Evolutionary conservation across 2,113 vertebrate species (phyloP).

Genomic region (Phylloscopus trochilus): DNA sequence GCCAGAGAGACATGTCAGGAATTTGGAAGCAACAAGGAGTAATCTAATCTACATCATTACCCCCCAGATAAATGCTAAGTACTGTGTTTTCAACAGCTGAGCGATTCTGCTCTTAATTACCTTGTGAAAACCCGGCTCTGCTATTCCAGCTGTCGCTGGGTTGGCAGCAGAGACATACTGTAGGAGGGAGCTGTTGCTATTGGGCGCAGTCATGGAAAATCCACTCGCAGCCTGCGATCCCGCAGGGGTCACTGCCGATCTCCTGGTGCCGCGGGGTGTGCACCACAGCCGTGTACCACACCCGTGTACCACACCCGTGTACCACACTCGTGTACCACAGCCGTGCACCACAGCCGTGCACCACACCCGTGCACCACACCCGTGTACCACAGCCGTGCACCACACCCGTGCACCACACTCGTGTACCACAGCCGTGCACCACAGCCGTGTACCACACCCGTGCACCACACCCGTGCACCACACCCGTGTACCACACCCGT

Average conservation of each 20-base stretch:
- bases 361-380: too few species aligned
- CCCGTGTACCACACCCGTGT: too few species aligned
- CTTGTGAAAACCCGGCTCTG: background rate
- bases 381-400: too few species aligned
- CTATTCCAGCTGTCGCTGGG: background rate
- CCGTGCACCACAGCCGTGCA: too few species aligned
- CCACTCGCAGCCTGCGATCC: background rate
- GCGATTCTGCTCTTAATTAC: background rate
- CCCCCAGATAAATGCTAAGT: background rate
- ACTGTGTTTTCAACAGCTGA: background rate
- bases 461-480: too few species aligned
- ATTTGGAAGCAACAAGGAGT: background rate
- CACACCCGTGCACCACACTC: too few species aligned
- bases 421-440: too few species aligned
- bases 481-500: too few species aligned
- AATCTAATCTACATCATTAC: background rate
- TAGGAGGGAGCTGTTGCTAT: background rate
- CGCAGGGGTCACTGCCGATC: background rate
- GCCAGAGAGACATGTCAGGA: background rate
- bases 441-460: too few species aligned
- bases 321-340: too few species aligned
- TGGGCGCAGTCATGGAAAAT: background rate
- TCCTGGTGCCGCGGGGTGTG: fast-evolving
- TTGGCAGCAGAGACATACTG: background rate
- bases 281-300: background rate